Evolutionary conservation across 2,113 vertebrate species (phyloP), one percentile per base, ranked within the genome.

Genomic region (Crotophaga sulcirostris): DNA sequence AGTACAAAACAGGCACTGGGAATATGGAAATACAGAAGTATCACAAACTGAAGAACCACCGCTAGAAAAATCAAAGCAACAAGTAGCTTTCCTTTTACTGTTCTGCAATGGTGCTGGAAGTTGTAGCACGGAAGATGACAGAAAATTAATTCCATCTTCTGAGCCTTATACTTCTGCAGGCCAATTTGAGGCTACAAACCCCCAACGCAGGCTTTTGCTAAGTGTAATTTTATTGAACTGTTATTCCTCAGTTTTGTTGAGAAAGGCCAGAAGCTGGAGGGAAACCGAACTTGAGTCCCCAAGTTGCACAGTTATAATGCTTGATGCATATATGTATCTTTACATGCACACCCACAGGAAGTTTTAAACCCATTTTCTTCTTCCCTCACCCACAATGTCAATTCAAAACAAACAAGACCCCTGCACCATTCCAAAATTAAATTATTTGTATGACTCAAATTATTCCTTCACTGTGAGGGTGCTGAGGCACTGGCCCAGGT

Each of bases 311-410:
- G 24, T 11, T 56, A 34, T 40, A 82, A 45, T 1, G 16, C 31
- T 33, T 1, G 0, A 7, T 8, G n/a, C 67, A 28, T n/a, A n/a
- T n/a, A n/a, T n/a, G n/a, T n/a, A n/a, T 33, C 52, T 88, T 45
- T 36, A 16, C 11, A 33, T 1, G 6, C 11, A 23, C 23, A 25
- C 28, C 56, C n/a, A 59, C 15, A 29, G 4, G 19, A 83, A 79
- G 20, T 64, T 73, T 26, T 54, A 72, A 64, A 80, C 8, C 33
- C 6, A 20, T 59, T 88, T 79, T 54, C 55, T 74, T 77, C 54
- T 56, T 47, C 34, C 44, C 26, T 83, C 49, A 51, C 10, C 16
- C 42, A 16, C 51, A 56, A 45, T 7, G 3, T 26, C 42, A 63
- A 63, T 52, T 78, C 45, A 73, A 93, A 87, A 38, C 19, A 67